Conservation (phyloP, 2,113 vertebrate genomes). For the Panthera tigris region DNA sequence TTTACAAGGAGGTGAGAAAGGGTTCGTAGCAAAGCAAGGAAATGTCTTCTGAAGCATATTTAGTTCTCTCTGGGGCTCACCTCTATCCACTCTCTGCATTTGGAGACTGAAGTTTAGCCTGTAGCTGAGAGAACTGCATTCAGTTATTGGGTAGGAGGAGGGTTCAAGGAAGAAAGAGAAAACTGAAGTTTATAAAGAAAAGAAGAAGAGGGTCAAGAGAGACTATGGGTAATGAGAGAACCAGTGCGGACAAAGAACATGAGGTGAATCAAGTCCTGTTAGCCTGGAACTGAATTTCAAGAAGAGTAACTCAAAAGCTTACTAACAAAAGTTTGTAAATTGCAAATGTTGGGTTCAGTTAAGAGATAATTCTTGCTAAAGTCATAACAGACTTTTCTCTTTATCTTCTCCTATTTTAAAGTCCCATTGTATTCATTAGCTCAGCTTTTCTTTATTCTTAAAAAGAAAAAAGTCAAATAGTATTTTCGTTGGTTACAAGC, state of each 20-base stretch:
- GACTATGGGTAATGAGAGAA: not conserved
- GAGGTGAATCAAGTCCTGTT: not conserved
- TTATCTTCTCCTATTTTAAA: constrained; percentile 22
- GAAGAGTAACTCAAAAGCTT: not conserved
- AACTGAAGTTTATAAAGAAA: not conserved
- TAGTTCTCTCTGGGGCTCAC: not conserved
- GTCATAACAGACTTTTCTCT: not conserved
- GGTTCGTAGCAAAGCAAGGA: not conserved
- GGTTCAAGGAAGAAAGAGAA: not conserved
- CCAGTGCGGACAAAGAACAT: not conserved
- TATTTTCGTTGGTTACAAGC: constrained; percentile 41
- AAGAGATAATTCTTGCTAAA: constrained; percentile 12
- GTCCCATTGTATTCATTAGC: not conserved
- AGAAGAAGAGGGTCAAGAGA: not conserved
- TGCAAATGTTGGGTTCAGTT: not conserved
- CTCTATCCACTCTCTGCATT: not conserved
- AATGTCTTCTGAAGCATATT: not conserved
- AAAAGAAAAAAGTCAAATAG: constrained; percentile 11
- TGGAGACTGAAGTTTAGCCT: not conserved
- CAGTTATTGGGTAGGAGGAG: not conserved
- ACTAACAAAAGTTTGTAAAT: not conserved
- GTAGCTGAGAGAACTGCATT: not conserved
- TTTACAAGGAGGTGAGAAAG: not conserved
- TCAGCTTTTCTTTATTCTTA: constrained; percentile 31
- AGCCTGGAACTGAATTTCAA: not conserved